phyloP scores from a whole-genome alignment of 2,113 vertebrate species.

The Chlorodrepanis virens region DNA sequence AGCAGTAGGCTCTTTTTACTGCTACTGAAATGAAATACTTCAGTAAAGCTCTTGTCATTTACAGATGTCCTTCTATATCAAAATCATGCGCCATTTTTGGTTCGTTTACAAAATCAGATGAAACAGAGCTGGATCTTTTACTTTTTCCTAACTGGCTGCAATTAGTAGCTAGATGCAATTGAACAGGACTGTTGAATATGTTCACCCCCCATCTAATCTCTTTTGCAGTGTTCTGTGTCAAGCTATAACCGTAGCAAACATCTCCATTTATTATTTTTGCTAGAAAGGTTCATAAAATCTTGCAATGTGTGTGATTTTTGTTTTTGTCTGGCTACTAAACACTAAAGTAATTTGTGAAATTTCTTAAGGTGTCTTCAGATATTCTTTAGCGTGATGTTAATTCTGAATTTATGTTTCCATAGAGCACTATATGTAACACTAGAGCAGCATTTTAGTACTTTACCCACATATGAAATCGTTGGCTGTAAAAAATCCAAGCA shows the following conservation, averaged over 20 bases:
- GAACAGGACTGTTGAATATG: not conserved
- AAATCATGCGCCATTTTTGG: not conserved
- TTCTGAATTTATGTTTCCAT: conserved; percentile 58
- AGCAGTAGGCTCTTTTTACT: conserved; percentile 44
- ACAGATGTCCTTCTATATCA: conserved; percentile 31
- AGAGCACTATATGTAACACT: not conserved
- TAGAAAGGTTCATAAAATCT: conserved; percentile 51
- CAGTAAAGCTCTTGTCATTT: conserved; percentile 33
- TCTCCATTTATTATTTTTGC: conserved; percentile 50
- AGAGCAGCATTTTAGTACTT: conserved; percentile 26
- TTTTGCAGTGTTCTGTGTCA: not conserved
- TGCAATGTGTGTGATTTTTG: conserved; percentile 15
- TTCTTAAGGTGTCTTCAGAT: conserved; percentile 65
- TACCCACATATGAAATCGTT: conserved; percentile 9
- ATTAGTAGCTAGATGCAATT: not conserved
- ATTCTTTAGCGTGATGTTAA: conserved; percentile 54
- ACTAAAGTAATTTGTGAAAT: conserved; percentile 43
- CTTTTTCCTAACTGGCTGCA: not conserved
- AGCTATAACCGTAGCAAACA: conserved; percentile 13
- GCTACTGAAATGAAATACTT: conserved; percentile 64
- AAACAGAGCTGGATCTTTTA: not conserved
- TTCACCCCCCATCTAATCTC: not conserved
- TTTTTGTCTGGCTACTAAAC: conserved; percentile 52
- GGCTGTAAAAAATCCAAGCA: conserved; percentile 40
- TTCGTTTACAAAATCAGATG: not conserved